Base-by-base conservation (phyloP, 2,797 vertebrate species). In the Molossus molossus region DNA sequence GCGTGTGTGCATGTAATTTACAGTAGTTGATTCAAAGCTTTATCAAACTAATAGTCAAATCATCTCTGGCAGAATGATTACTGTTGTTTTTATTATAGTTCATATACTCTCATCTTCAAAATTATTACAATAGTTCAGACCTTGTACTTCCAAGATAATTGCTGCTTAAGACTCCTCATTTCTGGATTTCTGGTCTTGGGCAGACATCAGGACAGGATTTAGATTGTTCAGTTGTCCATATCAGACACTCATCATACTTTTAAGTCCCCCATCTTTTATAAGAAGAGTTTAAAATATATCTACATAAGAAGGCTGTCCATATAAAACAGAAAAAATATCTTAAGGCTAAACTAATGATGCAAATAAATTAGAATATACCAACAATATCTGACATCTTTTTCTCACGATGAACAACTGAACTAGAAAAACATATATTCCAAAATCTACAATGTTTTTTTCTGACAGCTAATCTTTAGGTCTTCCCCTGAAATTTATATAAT, bases 381-480 rank as follows among this genome's bases (percentile, higher is more conserved):
- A 17, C 77, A 50, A 18, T 67, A 69, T 58, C 45, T 65, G 17
- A 70, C 13, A 10, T 69, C 89, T 93, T 69, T 90, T 53, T 50
- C 58, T 91, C 67, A 75, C 67, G 69, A 20, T 27, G 62, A 90
- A 45, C 45, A 33, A 14, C 29, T 69, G 20, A 77, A 11, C 20
- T 91, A 23, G 81, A 82, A 94, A 93, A 85, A 75, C 67, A 27
- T 64, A 2, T 82, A 85, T 29, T 18, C 15, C 11, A 50, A 18
- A 93, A 58, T 92, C 75, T 67, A 53, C 12, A 18, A n/a, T 58
- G 11, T 79, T 92, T 33, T 33, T 5, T 88, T 93, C 57, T 89
- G 50, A 82, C n/a, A 82, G 64, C 50, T 50, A 57, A 88, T 29
- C 33, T 93, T 77, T 8, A 3, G 9, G 27, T 27, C 25, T 83